phyloP scores from a whole-genome alignment of 2,888 invertebrate genomes.

The Tipula lateralis region DNA sequence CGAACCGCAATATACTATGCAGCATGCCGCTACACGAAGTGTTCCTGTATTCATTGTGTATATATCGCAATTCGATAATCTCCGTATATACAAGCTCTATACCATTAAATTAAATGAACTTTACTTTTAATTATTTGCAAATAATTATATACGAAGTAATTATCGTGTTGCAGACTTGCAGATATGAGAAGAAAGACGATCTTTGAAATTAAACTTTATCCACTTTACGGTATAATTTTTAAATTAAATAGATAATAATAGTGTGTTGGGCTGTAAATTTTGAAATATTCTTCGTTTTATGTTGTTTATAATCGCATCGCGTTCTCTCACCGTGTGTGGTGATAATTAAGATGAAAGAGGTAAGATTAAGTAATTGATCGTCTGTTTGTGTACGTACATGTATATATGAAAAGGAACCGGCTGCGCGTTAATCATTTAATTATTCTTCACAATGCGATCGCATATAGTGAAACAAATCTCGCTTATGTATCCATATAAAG shows the following conservation, averaged over 20 bases:
- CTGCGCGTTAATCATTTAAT: conserved; percentile 24
- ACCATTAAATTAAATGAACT: not conserved
- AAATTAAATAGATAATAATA: not conserved
- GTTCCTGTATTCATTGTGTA: not conserved
- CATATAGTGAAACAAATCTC: not conserved
- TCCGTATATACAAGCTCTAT: not conserved
- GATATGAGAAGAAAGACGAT: not conserved
- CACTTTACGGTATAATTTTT: not conserved
- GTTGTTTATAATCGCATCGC: not conserved
- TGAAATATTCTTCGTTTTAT: not conserved
- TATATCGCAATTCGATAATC: not conserved
- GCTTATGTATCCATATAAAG: not conserved
- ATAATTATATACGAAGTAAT: not conserved
- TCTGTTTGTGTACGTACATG: not conserved
- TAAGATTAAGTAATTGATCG: conserved; percentile 15
- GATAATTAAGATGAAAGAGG: not conserved
- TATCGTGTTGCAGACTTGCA: not conserved
- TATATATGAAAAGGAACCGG: not conserved
- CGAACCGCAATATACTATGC: too few species aligned
- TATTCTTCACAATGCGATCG: not conserved
- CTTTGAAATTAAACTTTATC: not conserved
- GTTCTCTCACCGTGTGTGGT: not conserved
- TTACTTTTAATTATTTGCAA: not conserved
- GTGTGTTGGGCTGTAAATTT: not conserved
- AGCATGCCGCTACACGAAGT: not conserved